Evolutionary conservation across 2,888 invertebrate species (phyloP).

Genomic region (Clostera curtula): DNA sequence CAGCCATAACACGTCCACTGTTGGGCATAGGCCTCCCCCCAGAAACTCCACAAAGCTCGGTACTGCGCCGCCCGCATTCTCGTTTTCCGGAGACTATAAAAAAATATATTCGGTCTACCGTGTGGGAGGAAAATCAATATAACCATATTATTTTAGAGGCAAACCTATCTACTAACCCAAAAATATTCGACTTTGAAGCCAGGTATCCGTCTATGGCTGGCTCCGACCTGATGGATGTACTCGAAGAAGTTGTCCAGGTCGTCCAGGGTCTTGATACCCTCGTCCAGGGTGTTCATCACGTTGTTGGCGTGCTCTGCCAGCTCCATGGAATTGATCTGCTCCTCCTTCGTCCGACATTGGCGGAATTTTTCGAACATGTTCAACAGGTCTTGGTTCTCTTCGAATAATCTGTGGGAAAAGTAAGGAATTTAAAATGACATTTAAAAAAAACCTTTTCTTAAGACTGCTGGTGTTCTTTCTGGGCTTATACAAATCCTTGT

Average conservation of each 20-base stretch:
- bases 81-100: too few relatives aligned
- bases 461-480: too few relatives aligned
- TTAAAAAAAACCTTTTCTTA: neutral
- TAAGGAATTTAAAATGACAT: neutral
- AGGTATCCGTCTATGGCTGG: conserved; percentile 87
- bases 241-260: conserved; percentile 89
- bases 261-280: conserved; percentile 90
- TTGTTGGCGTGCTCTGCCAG: conserved; percentile 90
- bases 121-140: too few relatives aligned
- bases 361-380: conserved; percentile 88
- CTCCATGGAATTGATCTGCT: conserved; percentile 87
- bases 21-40: too few relatives aligned
- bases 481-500: too few relatives aligned
- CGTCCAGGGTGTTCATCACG: conserved; percentile 92
- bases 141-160: too few relatives aligned
- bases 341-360: conserved; percentile 84
- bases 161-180: conserved; percentile 84
- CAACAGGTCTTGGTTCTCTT: conserved; percentile 86
- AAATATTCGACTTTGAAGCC: conserved; percentile 91
- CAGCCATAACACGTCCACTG: too few relatives aligned
- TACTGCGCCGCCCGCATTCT: too few relatives aligned
- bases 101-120: too few relatives aligned
- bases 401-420: conserved; percentile 81
- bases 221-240: conserved; percentile 88
- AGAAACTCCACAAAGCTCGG: too few relatives aligned